These are phyloP conservation scores for Corvus moneduloides DNA, from an alignment of 2,113 vertebrate genomes.

Conservation along the genomic window DNA sequence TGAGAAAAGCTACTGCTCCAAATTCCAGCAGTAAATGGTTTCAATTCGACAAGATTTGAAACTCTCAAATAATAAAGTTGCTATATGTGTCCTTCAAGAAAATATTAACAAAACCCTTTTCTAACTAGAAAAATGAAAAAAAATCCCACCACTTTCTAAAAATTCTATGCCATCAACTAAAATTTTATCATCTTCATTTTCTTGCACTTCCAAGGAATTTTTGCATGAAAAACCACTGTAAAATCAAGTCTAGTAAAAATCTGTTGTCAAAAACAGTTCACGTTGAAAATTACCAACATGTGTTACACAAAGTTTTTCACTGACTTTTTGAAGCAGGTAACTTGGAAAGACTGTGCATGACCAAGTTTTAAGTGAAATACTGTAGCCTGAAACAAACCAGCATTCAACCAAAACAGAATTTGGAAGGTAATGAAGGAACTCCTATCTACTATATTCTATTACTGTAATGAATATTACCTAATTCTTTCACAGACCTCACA, in stretches of 20 bases:
- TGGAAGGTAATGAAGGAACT: background rate
- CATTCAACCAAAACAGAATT: background rate
- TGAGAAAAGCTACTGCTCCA: background rate
- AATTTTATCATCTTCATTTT: background rate
- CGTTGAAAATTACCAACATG: fast-evolving
- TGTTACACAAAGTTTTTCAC: background rate
- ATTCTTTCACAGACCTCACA: background rate
- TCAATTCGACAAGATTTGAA: background rate
- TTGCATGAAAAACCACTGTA: background rate
- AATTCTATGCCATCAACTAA: background rate
- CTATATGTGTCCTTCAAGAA: background rate
- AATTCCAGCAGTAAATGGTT: background rate
- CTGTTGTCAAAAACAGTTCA: background rate
- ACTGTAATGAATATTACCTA: background rate
- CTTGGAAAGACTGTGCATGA: background rate
- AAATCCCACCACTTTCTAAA: background rate
- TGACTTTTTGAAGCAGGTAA: background rate
- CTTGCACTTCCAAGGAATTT: background rate
- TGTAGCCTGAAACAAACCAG: background rate
- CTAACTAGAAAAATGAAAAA: background rate
- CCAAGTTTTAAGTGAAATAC: background rate
- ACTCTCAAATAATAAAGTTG: background rate
- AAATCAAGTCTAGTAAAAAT: background rate
- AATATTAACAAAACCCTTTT: background rate
- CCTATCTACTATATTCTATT: background rate